Evolutionary conservation across 2,797 vertebrate species (phyloP).

Genomic region (Brachyrhaphis roseni): DNA sequence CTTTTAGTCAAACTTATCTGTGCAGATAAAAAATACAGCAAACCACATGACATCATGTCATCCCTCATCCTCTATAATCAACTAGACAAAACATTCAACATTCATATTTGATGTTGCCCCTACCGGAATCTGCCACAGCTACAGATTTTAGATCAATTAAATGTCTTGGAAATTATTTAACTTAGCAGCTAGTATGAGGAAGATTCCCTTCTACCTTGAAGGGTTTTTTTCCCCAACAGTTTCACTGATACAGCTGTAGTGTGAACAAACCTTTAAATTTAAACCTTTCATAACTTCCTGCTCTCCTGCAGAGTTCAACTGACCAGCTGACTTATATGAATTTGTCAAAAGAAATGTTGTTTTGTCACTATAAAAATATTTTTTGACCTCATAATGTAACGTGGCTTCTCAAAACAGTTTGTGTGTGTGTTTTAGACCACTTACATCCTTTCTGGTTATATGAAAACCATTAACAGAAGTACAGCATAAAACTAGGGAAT

Average conservation of each 20-base stretch:
- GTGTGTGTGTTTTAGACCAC: not conserved
- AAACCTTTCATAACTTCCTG: not conserved
- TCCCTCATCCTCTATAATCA: constrained; percentile 47
- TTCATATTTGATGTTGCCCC: constrained; percentile 31
- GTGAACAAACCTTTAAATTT: not conserved
- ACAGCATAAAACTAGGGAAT: not conserved
- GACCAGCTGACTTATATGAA: not conserved
- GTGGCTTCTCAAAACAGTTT: not conserved
- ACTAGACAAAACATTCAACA: constrained; percentile 49
- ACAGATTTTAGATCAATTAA: constrained; percentile 63
- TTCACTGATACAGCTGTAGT: constrained; percentile 41
- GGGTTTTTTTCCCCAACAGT: constrained; percentile 52
- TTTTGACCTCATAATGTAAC: not conserved
- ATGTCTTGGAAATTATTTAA: constrained; percentile 61
- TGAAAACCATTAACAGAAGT: not conserved
- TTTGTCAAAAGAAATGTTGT: not conserved
- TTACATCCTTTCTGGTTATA: not conserved
- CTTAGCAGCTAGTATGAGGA: constrained; percentile 61
- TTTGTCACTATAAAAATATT: not conserved
- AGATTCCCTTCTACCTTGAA: constrained; percentile 55
- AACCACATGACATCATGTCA: constrained; percentile 16
- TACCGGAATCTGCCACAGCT: constrained; percentile 43
- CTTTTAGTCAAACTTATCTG: constrained; percentile 79
- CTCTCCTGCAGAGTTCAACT: not conserved
- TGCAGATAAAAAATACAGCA: constrained; percentile 76